Conservation (phyloP, 2,888 invertebrate species). For the Leptopterna dolabrata region DNA sequence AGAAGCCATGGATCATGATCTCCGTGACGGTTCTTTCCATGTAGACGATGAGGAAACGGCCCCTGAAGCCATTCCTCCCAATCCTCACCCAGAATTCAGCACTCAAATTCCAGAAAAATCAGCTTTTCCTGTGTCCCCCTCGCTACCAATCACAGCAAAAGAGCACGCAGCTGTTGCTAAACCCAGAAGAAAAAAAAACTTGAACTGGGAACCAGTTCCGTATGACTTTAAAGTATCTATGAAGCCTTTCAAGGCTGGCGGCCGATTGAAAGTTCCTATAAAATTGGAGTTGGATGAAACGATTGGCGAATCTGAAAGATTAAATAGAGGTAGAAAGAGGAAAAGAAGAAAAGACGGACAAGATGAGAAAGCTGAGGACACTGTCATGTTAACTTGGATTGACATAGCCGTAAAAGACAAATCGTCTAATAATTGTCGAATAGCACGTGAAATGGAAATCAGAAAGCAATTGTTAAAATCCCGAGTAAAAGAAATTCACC, state of each 20-base stretch:
- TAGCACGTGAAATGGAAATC: not conserved
- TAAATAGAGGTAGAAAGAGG: not conserved
- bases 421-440: not conserved
- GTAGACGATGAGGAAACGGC: not conserved
- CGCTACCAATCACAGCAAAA: not conserved
- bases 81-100: not conserved
- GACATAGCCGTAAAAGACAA: not conserved
- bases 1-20: not conserved
- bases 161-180: not conserved
- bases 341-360: not conserved
- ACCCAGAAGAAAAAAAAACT: not conserved
- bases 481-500: not conserved
- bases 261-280: not conserved
- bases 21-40: not conserved
- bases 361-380: not conserved
- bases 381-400: not conserved
- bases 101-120: not conserved
- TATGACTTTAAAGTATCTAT: not conserved
- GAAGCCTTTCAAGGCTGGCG: not conserved
- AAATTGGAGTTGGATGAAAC: not conserved
- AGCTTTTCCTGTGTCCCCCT: not conserved
- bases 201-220: constrained; percentile 23
- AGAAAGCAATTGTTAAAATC: not conserved
- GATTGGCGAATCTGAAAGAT: not conserved
- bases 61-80: not conserved